Conservation (phyloP, 1,140 invertebrate species). For the Olivierus martensii region DNA sequence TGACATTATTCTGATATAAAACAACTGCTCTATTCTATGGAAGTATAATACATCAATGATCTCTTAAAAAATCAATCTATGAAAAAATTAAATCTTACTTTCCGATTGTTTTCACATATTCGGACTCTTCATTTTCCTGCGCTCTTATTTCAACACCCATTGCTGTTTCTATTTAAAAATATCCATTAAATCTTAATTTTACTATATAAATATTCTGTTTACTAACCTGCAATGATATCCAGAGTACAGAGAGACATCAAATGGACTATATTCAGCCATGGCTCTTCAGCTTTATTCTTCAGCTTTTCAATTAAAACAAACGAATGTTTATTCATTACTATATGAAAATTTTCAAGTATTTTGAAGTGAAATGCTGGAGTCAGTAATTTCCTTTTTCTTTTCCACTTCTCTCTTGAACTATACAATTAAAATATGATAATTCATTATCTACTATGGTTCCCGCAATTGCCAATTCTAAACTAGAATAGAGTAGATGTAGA, state of each 20-base stretch:
- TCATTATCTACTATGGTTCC: too few relatives aligned
- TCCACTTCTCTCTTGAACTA: too few relatives aligned
- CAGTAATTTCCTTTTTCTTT: constrained; percentile 20
- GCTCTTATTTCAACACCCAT: constrained; percentile 59
- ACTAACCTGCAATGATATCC: constrained; percentile 68
- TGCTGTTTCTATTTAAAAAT: constrained; percentile 50
- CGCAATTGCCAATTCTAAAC: too few relatives aligned
- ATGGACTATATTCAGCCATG: constrained; percentile 49
- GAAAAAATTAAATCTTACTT: constrained; percentile 54
- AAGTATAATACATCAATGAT: too few relatives aligned
- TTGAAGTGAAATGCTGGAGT: constrained; percentile 52
- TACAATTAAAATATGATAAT: too few relatives aligned
- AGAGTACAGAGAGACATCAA: constrained; percentile 66
- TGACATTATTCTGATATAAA: not conserved
- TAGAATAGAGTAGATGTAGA: too few relatives aligned
- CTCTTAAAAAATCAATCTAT: too few relatives aligned
- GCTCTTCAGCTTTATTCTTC: not conserved
- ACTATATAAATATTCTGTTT: not conserved
- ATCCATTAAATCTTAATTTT: not conserved
- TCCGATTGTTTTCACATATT: constrained; percentile 58
- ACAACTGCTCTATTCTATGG: constrained; percentile 16
- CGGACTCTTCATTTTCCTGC: constrained; percentile 47
- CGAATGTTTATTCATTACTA: constrained; percentile 41
- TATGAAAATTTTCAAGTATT: constrained; percentile 44
- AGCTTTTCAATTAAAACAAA: constrained; percentile 26